Base-by-base conservation (phyloP, 1,140 invertebrate genomes). In the Heterodera carotae region DNA sequence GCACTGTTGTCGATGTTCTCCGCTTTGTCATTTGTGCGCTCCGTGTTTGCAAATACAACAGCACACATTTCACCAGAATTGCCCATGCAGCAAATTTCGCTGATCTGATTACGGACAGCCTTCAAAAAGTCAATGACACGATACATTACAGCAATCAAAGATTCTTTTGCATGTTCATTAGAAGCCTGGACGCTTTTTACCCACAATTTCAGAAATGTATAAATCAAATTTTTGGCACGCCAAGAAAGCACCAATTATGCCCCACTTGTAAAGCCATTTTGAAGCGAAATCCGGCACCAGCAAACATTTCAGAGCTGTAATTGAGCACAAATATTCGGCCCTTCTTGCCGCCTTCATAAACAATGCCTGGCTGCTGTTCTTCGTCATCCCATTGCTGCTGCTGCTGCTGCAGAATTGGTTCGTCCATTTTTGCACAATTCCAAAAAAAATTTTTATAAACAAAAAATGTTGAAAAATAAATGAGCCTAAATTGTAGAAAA, bases 251-350 rank as follows among this genome's bases (percentile, higher is more conserved):
- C 8, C 29, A n/a, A 15, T 67, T n/a, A 64, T 59, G 60, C 22
- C 43, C 25, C 60, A 71, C 68, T 72, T 69, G 48, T 34, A 76
- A 69, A 7, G 68, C 75, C 56, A 77, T 39, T 70, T 64, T 60
- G 69, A 79, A 80, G 34, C 69, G 34, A 29, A 59, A 43, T 36
- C 73, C 68, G 7, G 29, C 59, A 6, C 80, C 78, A 2, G 2
- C 31, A 33, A 79, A 79, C 78, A 79, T 79, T 34, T 70, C 33
- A 18, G 78, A 62, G 31, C 78, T 79, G 59, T 62, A 80, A 73
- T 79, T 76, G 25, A 79, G 36, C 10, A 79, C 66, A 56, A 80
- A 79, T 0, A 79, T 22, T 22, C 25, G 78, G 25, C 80, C 59
- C 53, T 62, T 34, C 2, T 81, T 79, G 33, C 78, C 78, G 10